A percentile compares a stretch with the other conserved stretches of the same genome.
Evolutionary conservation across 2,888 invertebrate species (phyloP).

Genomic region (Nysson spinosus): DNA sequence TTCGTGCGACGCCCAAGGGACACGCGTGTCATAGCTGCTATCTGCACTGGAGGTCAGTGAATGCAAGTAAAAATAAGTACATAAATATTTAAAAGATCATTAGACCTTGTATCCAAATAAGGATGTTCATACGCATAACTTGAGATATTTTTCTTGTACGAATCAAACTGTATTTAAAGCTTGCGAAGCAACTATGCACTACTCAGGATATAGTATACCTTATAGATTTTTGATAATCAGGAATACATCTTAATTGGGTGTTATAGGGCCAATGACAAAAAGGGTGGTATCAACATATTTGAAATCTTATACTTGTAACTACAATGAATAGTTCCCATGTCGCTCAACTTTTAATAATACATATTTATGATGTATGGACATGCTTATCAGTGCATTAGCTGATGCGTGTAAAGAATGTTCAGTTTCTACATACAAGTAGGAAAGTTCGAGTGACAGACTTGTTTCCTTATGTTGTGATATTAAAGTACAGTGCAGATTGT

Average conservation of each 20-base stretch:
- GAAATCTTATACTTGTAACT: no score
- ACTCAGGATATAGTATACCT: no score
- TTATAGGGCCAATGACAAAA: no score
- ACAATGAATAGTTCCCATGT: no score
- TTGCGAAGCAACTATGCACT: no score
- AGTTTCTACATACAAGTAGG: slow-evolving; percentile 7
- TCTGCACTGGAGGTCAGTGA: slow-evolving; percentile 89
- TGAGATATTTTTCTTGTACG: no score
- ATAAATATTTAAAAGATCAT: slow-evolving; percentile 44
- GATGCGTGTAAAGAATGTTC: slow-evolving; percentile 7
- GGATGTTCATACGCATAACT: slow-evolving; percentile 60
- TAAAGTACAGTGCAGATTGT: slow-evolving; percentile 20
- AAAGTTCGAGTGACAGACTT: not conserved
- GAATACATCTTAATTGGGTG: no score
- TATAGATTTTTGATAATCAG: no score
- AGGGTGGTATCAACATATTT: no score
- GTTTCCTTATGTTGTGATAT: not conserved
- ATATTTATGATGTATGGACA: slow-evolving; percentile 44
- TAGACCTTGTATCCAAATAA: slow-evolving; percentile 21
- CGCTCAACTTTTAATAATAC: no score
- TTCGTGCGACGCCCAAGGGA: slow-evolving; percentile 87
- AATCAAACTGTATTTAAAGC: no score
- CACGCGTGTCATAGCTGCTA: slow-evolving; percentile 90
- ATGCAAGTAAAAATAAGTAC: slow-evolving; percentile 64
- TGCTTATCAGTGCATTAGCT: slow-evolving; percentile 33